These are phyloP conservation scores for Virgularia gustaviana DNA, from an alignment of 92 coral and sea anemone species.

Conservation along the genomic window DNA sequence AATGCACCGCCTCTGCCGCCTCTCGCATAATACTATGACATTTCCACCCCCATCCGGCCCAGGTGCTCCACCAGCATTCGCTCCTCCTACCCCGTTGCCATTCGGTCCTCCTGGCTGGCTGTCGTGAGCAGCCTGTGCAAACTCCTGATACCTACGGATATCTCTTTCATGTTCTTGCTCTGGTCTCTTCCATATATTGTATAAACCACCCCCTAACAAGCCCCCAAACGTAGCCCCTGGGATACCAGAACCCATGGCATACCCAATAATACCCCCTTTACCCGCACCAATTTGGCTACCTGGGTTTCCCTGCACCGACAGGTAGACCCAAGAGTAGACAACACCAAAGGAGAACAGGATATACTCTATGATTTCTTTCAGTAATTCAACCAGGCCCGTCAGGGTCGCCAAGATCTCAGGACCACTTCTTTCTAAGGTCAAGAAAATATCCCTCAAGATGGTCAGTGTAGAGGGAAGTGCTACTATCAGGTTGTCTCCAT, in stretches of 20 bases:
- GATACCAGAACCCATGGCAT: constrained; percentile 26
- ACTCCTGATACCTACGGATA: too few species aligned
- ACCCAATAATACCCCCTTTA: constrained; percentile 51
- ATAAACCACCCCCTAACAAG: constrained; percentile 58
- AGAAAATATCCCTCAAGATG: constrained; percentile 37
- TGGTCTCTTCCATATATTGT: too few species aligned
- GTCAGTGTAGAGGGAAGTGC: constrained; percentile 44
- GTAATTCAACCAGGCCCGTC: constrained; percentile 38
- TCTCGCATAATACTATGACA: too few species aligned
- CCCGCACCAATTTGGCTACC: constrained; percentile 66
- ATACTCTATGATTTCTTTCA: constrained; percentile 46
- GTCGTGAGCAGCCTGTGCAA: too few species aligned
- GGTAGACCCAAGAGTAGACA: constrained; percentile 63
- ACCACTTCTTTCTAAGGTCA: too few species aligned
- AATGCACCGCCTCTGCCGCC: too few species aligned
- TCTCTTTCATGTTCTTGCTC: too few species aligned
- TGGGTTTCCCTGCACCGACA: constrained; percentile 48
- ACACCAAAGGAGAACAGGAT: constrained; percentile 76
- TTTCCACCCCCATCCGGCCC: too few species aligned
- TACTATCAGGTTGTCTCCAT: constrained; percentile 29
- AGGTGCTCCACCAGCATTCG: too few species aligned
- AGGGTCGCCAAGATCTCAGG: constrained; percentile 37
- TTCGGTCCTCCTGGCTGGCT: too few species aligned
- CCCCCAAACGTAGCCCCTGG: constrained; percentile 58
- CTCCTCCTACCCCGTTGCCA: too few species aligned